Percentiles rank a stretch among this genome's conserved stretches.
Conservation (phyloP, 2,113 vertebrate species). For the Climacteris rufus region DNA sequence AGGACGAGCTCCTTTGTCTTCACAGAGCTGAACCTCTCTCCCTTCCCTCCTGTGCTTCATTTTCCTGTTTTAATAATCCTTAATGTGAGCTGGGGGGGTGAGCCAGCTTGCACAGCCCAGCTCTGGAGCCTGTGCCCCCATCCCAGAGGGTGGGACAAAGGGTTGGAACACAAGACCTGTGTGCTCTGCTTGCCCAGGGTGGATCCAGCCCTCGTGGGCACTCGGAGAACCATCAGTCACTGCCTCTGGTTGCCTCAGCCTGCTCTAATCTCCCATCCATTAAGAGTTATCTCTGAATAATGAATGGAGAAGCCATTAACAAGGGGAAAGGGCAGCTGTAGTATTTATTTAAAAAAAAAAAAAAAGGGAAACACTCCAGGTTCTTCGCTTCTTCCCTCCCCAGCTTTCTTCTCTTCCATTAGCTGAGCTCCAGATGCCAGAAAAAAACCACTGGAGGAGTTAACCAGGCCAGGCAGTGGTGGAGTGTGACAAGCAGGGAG, state of each 20-base stretch:
- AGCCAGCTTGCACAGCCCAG: background rate
- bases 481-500: background rate
- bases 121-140: background rate
- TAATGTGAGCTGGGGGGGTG: background rate
- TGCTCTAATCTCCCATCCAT: background rate
- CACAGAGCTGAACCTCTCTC: background rate
- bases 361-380: no score
- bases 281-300: slow-evolving; percentile 57
- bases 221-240: background rate
- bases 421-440: background rate
- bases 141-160: background rate
- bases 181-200: background rate
- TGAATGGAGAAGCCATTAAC: slow-evolving; percentile 56
- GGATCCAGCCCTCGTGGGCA: background rate
- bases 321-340: background rate
- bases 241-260: background rate
- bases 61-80: background rate
- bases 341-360: background rate
- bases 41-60: fast-evolving
- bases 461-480: background rate
- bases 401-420: background rate
- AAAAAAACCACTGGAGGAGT: background rate
- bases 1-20: background rate
- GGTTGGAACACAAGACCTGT: fast-evolving
- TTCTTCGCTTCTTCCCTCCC: background rate